Evolutionary conservation across 2,888 invertebrate genomes (phyloP).

Genomic region (Ramazzottius varieornatus): DNA sequence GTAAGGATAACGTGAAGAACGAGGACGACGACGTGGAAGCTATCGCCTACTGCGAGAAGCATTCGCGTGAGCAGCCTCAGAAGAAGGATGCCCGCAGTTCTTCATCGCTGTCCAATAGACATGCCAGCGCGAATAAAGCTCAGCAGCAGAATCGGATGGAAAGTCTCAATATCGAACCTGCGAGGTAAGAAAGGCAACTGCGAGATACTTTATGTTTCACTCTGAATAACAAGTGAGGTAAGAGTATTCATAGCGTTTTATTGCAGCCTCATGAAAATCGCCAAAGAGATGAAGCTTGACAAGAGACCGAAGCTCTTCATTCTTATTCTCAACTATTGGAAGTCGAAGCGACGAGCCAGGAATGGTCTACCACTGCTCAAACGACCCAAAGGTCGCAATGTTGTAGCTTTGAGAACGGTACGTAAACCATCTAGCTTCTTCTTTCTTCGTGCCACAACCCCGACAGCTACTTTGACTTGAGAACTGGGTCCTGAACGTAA

Average conservation of each 20-base stretch:
- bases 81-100: not conserved
- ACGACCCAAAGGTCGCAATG: conserved; percentile 23
- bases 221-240: too few species aligned
- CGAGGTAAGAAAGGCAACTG: too few species aligned
- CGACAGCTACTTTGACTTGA: not conserved
- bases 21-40: conserved; percentile 64
- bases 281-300: not conserved
- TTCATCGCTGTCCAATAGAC: not conserved
- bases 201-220: too few species aligned
- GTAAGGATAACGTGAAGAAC: conserved; percentile 29
- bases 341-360: conserved; percentile 66
- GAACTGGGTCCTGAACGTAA: not conserved
- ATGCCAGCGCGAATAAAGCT: not conserved
- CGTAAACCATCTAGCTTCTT: not conserved
- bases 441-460: not conserved
- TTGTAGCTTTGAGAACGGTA: not conserved
- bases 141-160: not conserved
- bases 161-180: not conserved
- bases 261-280: conserved; percentile 8
- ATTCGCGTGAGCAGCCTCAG: conserved; percentile 30
- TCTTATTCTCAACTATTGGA: conserved; percentile 70
- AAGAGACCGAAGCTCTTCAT: not conserved
- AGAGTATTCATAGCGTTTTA: too few species aligned
- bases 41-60: conserved; percentile 81
- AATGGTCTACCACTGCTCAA: conserved; percentile 82